Conservation (phyloP, 2,113 vertebrate species). For the Misgurnus anguillicaudatus region DNA sequence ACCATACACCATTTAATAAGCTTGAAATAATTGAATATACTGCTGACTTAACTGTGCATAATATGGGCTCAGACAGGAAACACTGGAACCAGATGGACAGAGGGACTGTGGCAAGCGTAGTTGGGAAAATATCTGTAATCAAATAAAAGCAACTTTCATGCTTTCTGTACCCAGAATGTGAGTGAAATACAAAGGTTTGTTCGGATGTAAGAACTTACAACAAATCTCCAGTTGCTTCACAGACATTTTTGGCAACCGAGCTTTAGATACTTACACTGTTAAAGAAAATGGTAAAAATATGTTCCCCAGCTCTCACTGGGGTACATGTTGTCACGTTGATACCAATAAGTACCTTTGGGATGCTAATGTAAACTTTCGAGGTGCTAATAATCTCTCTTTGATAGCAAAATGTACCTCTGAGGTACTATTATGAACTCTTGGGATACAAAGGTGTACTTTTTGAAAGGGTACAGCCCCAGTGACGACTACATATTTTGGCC, state of each 20-base stretch:
- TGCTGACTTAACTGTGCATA: slow-evolving; percentile 17
- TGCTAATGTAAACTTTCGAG: too few relatives aligned
- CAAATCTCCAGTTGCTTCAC: slow-evolving; percentile 34
- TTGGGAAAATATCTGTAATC: slow-evolving; percentile 45
- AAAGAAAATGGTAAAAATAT: too few relatives aligned
- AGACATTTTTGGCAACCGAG: neutral
- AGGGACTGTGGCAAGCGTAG: neutral
- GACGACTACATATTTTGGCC: too few relatives aligned
- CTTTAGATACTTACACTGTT: neutral
- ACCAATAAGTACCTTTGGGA: too few relatives aligned
- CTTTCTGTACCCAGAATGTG: slow-evolving; percentile 45
- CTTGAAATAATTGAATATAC: slow-evolving; percentile 14
- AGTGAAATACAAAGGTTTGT: slow-evolving; percentile 57
- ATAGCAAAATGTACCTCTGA: too few relatives aligned
- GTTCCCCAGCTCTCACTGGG: too few relatives aligned
- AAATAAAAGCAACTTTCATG: slow-evolving; percentile 67
- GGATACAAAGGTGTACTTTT: too few relatives aligned
- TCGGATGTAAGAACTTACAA: slow-evolving; percentile 69
- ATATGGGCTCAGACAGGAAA: neutral
- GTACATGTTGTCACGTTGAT: too few relatives aligned
- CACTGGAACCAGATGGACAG: slow-evolving; percentile 30
- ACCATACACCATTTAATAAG: neutral
- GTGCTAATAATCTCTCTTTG: too few relatives aligned
- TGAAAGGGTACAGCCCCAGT: too few relatives aligned
- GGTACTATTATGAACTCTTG: too few relatives aligned